Conservation (phyloP, 30 jellyfish, hydroid and myxozoan species). For the Cassiopea xamachana region DNA sequence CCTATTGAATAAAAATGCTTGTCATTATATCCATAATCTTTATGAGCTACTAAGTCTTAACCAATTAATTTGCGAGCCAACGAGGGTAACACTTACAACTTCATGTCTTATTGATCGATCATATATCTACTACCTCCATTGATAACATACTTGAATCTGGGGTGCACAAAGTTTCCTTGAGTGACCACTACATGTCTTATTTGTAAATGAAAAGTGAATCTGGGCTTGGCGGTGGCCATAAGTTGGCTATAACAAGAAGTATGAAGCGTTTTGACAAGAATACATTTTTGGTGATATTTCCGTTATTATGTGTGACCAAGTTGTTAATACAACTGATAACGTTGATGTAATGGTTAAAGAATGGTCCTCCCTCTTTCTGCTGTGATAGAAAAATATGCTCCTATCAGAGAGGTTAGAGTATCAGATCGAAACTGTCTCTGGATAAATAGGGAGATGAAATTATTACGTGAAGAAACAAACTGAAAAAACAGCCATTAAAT, state of each 20-base stretch:
- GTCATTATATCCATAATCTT: constrained; percentile 16
- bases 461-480: constrained; percentile 6
- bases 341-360: constrained; percentile 25
- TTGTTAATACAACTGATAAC: constrained; percentile 23
- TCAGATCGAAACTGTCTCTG: constrained; percentile 39
- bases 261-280: constrained; percentile 12
- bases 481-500: constrained; percentile 2
- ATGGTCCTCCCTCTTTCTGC: constrained; percentile 21
- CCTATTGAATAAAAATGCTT: constrained; percentile 1
- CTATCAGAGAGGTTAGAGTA: constrained; percentile 27
- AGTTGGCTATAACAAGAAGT: constrained; percentile 2
- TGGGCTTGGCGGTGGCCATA: background rate
- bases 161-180: constrained; percentile 1
- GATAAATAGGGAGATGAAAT: constrained; percentile 14
- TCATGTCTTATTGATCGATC: constrained; percentile 11
- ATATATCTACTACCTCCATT: background rate
- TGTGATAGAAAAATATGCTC: constrained; percentile 15
- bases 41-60: constrained; percentile 10
- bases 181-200: constrained; percentile 8
- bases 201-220: background rate
- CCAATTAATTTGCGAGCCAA: background rate
- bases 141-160: background rate
- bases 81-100: background rate
- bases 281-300: constrained; percentile 57
- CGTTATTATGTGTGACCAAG: constrained; percentile 36